These are phyloP conservation scores for Phrynocephalus versicolor DNA, from an alignment of 2,113 vertebrate genomes.

Conservation along the genomic window DNA sequence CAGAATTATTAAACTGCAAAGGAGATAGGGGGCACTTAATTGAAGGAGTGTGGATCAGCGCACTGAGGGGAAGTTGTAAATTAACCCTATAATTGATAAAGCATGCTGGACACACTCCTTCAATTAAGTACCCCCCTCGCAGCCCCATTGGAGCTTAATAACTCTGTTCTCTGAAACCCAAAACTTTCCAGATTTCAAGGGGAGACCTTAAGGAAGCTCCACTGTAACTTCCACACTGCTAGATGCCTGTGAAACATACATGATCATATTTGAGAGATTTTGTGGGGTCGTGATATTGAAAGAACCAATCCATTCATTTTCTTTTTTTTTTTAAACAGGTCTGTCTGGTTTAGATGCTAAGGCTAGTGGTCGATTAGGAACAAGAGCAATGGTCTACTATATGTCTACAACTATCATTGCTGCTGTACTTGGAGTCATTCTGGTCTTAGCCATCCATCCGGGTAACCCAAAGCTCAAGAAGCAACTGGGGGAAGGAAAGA, in stretches of 20 bases:
- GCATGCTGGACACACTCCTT: too few relatives aligned
- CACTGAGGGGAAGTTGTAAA: too few relatives aligned
- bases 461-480: constrained; percentile 96
- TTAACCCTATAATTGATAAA: too few relatives aligned
- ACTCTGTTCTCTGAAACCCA: too few relatives aligned
- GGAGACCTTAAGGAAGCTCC: too few relatives aligned
- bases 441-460: constrained; percentile 95
- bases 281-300: background rate
- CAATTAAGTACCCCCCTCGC: too few relatives aligned
- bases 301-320: background rate
- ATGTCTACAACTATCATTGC: constrained; percentile 97
- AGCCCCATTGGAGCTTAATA: too few relatives aligned
- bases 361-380: constrained; percentile 94
- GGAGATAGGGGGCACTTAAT: too few relatives aligned
- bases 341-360: constrained; percentile 96
- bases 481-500: constrained; percentile 89
- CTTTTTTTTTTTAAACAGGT: constrained; percentile 75
- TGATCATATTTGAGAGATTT: background rate
- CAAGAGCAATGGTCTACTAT: constrained; percentile 98
- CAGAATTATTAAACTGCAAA: too few relatives aligned
- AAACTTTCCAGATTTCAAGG: too few relatives aligned
- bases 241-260: background rate
- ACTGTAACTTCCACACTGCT: too few relatives aligned
- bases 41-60: too few relatives aligned
- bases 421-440: constrained; percentile 93